Evolutionary conservation across 2,888 invertebrate genomes (phyloP).

Genomic region (Osedax fenrisi): DNA sequence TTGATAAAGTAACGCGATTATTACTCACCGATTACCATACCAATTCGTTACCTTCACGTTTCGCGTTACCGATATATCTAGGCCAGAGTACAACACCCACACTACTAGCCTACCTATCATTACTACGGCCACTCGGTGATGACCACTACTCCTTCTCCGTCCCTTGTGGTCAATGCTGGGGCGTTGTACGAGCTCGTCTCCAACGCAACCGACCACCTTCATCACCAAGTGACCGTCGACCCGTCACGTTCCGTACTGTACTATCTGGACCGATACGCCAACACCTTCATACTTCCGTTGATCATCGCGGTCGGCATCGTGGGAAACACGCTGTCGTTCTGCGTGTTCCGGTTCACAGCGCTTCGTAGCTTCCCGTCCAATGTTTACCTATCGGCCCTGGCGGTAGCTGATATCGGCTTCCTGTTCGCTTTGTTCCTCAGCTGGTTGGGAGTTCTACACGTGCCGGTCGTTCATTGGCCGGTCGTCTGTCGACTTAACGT

Average conservation of each 20-base stretch:
- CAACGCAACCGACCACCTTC: too few relatives aligned
- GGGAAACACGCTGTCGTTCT: constrained; percentile 17
- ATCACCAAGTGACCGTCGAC: too few relatives aligned
- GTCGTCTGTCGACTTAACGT: constrained; percentile 9
- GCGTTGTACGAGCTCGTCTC: too few relatives aligned
- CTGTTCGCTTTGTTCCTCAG: constrained; percentile 3
- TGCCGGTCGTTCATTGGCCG: constrained; percentile 2
- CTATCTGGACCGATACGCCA: not conserved
- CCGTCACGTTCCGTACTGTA: constrained; percentile 4
- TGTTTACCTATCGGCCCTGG: constrained; percentile 16
- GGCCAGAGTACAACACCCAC: too few relatives aligned
- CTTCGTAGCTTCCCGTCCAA: constrained; percentile 6
- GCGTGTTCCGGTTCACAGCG: constrained; percentile 13
- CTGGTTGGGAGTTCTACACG: constrained; percentile 7
- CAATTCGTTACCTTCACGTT: too few relatives aligned
- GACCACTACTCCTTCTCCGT: too few relatives aligned
- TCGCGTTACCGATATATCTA: too few relatives aligned
- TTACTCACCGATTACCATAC: too few relatives aligned
- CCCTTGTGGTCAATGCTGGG: too few relatives aligned
- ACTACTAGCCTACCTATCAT: too few relatives aligned
- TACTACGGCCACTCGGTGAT: too few relatives aligned
- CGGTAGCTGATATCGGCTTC: constrained; percentile 10
- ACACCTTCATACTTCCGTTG: constrained; percentile 5
- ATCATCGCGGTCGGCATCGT: constrained; percentile 3
- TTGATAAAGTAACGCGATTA: too few relatives aligned